Base-by-base conservation (phyloP, 2,113 vertebrate genomes). In the Notarius lentiginosus region DNA sequence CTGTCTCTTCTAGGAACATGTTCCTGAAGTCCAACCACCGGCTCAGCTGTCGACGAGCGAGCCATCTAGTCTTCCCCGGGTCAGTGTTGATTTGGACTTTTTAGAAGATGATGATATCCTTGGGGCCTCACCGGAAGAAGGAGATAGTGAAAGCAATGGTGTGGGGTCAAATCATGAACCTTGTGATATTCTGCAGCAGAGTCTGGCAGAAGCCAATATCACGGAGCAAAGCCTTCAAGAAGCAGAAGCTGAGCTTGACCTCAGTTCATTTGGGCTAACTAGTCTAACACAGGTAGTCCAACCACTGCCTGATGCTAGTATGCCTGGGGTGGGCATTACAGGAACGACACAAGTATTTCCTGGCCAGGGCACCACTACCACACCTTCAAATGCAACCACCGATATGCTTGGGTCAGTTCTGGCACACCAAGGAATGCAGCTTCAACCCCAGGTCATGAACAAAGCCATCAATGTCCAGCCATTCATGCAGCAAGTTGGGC, bases 101-200 rank as follows among this genome's bases (percentile, higher is more conserved):
- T 87, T 99, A 65, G 97, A 99, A 90, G 98, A 99, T 94, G 95
- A 95, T 87, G 97, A 97, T 92, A 99, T 99, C 90, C 90, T 99
- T 93, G 98, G 96, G 4, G 97, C 96, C 0, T 97, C 97, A 0
- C 92, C 96, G 0, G 87, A 87, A 0, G 91, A 87, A 49, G 94
- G 93, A 49, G 95, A 94, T 47, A 92, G 91, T 56, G 94, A 94
- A 60, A 95, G 93, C 91, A 95, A 94, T 84, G 94, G 94, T 89
- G 93, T 95, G 77, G 95, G 94, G 89, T 94, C 93, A 5, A 96
- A 94, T 55, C 89, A 97, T 0, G 97, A 98, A 89, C 97, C 98
- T 0, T 99, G 98, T 12, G 98, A 99, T 95, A 99, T 99, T 93
- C 96, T 99, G 4, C 98, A 98, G 93, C 98, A 99, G 95, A 99